Conservation (phyloP, 2,888 invertebrate species). For the Amiota mariae region DNA sequence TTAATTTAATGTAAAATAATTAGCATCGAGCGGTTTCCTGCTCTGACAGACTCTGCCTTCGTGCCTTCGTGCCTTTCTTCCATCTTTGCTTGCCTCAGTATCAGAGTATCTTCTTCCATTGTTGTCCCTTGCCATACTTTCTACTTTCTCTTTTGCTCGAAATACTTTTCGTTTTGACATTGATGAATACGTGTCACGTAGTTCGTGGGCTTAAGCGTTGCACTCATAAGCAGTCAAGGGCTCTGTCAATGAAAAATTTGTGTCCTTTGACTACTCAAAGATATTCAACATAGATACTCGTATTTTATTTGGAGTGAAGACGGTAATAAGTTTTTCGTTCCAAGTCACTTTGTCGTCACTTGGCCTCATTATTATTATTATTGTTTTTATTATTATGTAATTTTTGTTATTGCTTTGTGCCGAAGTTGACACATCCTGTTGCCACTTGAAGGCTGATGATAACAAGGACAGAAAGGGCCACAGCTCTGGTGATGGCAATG, state of each 20-base stretch:
- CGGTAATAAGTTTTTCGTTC: neutral
- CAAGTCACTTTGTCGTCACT: neutral
- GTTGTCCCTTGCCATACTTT: slow-evolving; percentile 11
- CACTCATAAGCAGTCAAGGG: slow-evolving; percentile 12
- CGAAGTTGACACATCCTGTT: slow-evolving; percentile 18
- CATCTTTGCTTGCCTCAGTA: slow-evolving; percentile 1
- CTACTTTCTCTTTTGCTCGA: too few relatives aligned
- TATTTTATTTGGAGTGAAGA: neutral
- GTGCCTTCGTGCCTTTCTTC: slow-evolving; percentile 18
- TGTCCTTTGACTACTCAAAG: neutral
- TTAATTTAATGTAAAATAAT: slow-evolving; percentile 75
- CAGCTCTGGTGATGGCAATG: slow-evolving; percentile 37
- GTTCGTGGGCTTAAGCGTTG: slow-evolving; percentile 22
- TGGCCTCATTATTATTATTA: neutral
- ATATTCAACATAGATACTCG: neutral
- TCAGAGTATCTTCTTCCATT: too few relatives aligned
- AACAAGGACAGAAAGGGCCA: too few relatives aligned
- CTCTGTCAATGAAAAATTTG: slow-evolving; percentile 23
- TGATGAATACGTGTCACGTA: slow-evolving; percentile 46
- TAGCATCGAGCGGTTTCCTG: slow-evolving; percentile 57
- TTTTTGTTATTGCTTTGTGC: slow-evolving; percentile 12
- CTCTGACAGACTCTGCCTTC: slow-evolving; percentile 13
- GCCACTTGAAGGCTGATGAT: neutral
- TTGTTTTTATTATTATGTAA: slow-evolving; percentile 11
- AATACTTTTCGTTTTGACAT: slow-evolving; percentile 49